Base-by-base conservation (phyloP, 2,797 vertebrate genomes). In the Helicolenus hilgendorfi region DNA sequence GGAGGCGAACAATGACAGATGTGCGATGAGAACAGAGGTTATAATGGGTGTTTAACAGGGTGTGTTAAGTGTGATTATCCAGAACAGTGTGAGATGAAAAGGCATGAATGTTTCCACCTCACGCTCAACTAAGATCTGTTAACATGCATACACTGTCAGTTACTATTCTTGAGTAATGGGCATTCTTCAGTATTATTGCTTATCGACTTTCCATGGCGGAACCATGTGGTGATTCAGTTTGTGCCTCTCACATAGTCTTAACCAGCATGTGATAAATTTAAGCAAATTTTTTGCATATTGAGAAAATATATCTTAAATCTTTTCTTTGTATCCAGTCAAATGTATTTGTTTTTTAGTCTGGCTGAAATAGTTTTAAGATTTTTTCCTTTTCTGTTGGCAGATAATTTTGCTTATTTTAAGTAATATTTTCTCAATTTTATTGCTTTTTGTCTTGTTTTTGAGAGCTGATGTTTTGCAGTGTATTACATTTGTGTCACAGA, bases 11-110 rank as follows among this genome's bases (percentile, higher is more conserved):
- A 22, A 4, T 8, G 74, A 60, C 74, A 75, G 63, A 36, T 31
- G 62, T 9, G 11, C 11, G 65, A 77, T 55, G 68, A 56, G 62
- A 72, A 62, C 20, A 45, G n/a, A 4, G 72, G 65, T 76, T 67
- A 60, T 31, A 72, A 78, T 22, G 79, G 62, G 24, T 3, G 31
- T 73, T 45, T 36, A 35, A 71, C 24, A 20, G 59, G 26, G 14
- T n/a, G 62, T 59, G 24, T 4, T 15, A 9, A 29, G 73, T 45
- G 59, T 22, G 24, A 80, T 35, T 60, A 35, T 73, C 45, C 35
- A 80, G 45, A 38, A 73, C 10, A 71, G 81, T 13, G 14, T 24
- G 53, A 56, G 74, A 86, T 60, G 59, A 62, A 78, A 64, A 55
- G 26, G 49, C 67, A 74, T 18, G 45, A 79, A 82, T 76, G 62